Evolutionary conservation across 2,113 vertebrate species (phyloP).

Genomic region (Sceloporus undulatus): DNA sequence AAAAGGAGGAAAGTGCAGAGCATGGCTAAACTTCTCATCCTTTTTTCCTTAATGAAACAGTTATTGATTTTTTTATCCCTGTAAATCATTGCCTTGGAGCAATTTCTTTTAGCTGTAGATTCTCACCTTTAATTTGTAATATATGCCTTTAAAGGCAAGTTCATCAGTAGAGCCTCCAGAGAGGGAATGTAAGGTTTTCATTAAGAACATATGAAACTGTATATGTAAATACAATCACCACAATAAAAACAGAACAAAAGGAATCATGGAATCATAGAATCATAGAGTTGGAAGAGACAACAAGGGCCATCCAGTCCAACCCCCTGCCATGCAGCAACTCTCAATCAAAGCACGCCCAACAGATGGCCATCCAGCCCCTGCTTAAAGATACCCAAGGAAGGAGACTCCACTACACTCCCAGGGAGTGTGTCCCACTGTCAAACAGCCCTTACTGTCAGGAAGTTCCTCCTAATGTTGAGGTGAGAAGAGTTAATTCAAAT

Average conservation of each 20-base stretch:
- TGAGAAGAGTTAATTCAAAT: slow-evolving; percentile 56
- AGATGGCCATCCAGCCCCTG: too few relatives aligned
- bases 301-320: too few relatives aligned
- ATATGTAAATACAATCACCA: slow-evolving; percentile 64
- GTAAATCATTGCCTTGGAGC: slow-evolving; percentile 85
- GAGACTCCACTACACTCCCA: too few relatives aligned
- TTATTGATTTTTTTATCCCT: slow-evolving; percentile 87
- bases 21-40: slow-evolving; percentile 73
- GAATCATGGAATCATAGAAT: too few relatives aligned
- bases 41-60: slow-evolving; percentile 84
- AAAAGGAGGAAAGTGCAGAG: slow-evolving; percentile 62
- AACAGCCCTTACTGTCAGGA: too few relatives aligned
- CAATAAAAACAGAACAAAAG: slow-evolving; percentile 31
- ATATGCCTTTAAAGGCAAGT: slow-evolving; percentile 76
- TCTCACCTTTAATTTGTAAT: slow-evolving; percentile 87
- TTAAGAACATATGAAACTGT: slow-evolving; percentile 70
- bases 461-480: too few relatives aligned
- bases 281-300: background rate
- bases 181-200: slow-evolving; percentile 67
- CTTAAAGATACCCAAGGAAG: too few relatives aligned
- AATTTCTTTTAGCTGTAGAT: slow-evolving; percentile 79
- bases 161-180: slow-evolving; percentile 77
- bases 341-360: slow-evolving; percentile 35
- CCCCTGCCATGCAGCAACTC: background rate
- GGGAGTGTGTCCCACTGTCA: too few relatives aligned